phyloP scores from a whole-genome alignment of 2,113 vertebrate genomes.

The Malurus melanocephalus region DNA sequence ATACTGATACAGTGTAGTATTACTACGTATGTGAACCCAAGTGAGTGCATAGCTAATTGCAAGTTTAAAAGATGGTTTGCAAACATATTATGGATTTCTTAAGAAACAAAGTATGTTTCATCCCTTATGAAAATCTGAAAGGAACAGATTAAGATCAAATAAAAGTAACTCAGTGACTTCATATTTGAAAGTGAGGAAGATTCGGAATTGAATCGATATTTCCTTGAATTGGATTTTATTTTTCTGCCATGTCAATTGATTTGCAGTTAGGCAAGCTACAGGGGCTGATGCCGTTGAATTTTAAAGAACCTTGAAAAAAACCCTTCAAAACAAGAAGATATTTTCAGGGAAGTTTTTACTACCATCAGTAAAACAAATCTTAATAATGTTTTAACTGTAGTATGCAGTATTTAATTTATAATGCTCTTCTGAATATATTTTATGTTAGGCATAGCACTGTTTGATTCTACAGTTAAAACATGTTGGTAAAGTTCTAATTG shows the following conservation, averaged over 20 bases:
- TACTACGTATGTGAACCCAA: neutral
- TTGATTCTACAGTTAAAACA: neutral
- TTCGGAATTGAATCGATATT: neutral
- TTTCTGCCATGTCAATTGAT: neutral
- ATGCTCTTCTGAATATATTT: neutral
- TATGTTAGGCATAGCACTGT: neutral
- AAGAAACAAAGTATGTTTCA: neutral
- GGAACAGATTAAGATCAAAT: neutral
- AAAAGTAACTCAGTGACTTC: neutral
- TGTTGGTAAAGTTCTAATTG: neutral
- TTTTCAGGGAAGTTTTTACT: neutral
- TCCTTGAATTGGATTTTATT: neutral
- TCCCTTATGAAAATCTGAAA: neutral
- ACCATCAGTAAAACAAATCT: neutral
- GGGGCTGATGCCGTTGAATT: neutral
- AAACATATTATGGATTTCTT: neutral
- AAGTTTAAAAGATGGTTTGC: neutral
- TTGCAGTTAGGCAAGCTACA: neutral
- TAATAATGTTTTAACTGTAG: neutral
- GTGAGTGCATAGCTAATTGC: neutral
- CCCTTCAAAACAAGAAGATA: neutral
- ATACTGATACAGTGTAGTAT: neutral
- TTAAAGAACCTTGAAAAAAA: neutral
- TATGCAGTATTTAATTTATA: neutral
- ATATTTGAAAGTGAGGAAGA: neutral